phyloP scores from a whole-genome alignment of 2,888 invertebrate genomes.

The Patella depressa region DNA sequence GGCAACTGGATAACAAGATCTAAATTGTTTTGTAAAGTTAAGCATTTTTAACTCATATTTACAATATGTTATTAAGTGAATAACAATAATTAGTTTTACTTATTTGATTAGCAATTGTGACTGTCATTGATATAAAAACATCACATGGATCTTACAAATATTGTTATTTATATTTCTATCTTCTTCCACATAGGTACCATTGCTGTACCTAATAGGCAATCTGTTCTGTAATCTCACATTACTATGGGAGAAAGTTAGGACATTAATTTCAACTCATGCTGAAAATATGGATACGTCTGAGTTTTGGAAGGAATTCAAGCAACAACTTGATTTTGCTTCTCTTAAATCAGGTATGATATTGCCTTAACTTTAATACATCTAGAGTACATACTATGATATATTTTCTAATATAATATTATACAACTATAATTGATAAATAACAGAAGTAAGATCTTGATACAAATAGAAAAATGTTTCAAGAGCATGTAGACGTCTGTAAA shows the following conservation, averaged over 20 bases:
- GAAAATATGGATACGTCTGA: conserved; percentile 62
- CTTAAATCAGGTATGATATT: conserved; percentile 49
- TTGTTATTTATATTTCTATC: conserved; percentile 7
- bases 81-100: not conserved
- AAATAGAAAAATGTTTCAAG: no score
- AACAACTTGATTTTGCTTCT: conserved; percentile 71
- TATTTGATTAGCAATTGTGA: no score
- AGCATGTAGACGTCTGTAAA: no score
- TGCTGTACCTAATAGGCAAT: conserved; percentile 85
- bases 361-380: no score
- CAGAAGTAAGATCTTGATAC: no score
- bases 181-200: conserved; percentile 74
- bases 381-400: no score
- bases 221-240: conserved; percentile 89
- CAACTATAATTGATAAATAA: no score
- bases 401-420: no score
- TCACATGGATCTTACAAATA: not conserved
- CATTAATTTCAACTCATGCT: conserved; percentile 84
- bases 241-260: conserved; percentile 87
- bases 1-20: no score
- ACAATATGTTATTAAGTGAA: not conserved
- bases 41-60: not conserved
- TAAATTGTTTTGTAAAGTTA: no score
- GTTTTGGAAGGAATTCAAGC: conserved; percentile 70
- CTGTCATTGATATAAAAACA: no score